Base-by-base conservation (phyloP, 2,113 vertebrate species). In the Peromyscus polionotus region DNA sequence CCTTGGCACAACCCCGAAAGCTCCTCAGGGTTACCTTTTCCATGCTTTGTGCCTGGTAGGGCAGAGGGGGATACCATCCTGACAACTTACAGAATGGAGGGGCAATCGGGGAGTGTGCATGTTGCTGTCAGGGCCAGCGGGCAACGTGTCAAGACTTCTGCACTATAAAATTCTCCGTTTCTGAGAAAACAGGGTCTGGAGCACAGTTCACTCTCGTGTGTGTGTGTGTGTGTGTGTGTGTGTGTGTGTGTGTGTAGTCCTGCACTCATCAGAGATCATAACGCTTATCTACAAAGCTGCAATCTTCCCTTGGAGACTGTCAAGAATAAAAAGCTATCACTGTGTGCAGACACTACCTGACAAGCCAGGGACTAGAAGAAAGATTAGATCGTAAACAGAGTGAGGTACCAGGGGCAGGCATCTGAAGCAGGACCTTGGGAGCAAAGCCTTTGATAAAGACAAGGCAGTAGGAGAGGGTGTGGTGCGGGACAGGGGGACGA, bases 301-400 rank as follows among this genome's bases (percentile, higher is more conserved):
- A 48, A 68, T 95, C 73, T 93, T 83, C 42, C 17, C 86, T 96
- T 90, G 84, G 90, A 97, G 81, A 85, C 79, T 85, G 95, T 59
- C 6, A 86, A 93, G 95, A 93, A 84, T 28, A 11, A 65, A 90
- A 96, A 96, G 92, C 72, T 88, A 89, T 81, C 65, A 14, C 88
- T 75, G 79, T 9, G 45, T n/a, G 51, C 87, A 65, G 90, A 85
- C 7, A 0, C 28, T 73, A 75, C 33, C 67, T 91, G 95, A 76
- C 65, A 84, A n/a, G 72, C 89, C 75, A 45, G 79, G 20, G 7
- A 91, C 28, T n/a, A 85, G 91, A 88, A 65, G 73, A 72, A 93
- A 93, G 92, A 61, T 88, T 92, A 92, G 93, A 96, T 92, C 73
- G 93, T 67, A 72, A 92, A 48, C 14, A 8, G 67, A 59, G 83